Evolutionary conservation across 2,797 vertebrate species (phyloP).

Genomic region (Pseudomugil gertrudae): DNA sequence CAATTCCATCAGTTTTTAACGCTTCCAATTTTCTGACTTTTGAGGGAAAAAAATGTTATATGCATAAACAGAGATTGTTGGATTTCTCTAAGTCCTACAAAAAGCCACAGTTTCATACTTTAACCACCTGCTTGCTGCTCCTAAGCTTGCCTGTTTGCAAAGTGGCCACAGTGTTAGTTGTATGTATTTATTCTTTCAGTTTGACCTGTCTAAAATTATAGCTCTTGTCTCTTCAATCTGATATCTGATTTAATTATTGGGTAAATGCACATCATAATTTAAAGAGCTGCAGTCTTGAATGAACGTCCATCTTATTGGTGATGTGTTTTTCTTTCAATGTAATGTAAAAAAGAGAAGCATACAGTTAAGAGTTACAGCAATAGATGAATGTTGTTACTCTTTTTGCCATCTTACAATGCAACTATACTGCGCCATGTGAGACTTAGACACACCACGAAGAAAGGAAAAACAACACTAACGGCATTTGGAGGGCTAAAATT

Average conservation of each 20-base stretch:
- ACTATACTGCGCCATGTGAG: conserved; percentile 13
- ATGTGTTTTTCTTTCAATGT: conserved; percentile 6
- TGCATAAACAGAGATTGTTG: conserved; percentile 28
- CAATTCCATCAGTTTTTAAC: neutral
- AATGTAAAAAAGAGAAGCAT: conserved; percentile 30
- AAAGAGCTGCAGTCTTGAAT: conserved; percentile 46
- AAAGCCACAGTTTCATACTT: conserved; percentile 47
- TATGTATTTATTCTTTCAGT: conserved; percentile 46
- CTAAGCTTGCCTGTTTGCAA: conserved; percentile 39
- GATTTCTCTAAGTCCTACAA: conserved; percentile 14
- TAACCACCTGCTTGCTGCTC: conserved; percentile 41
- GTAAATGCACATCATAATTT: conserved; percentile 48
- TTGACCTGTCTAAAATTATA: conserved; percentile 34
- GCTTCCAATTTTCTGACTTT: conserved; percentile 8
- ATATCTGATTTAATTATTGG: conserved; percentile 58
- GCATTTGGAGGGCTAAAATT: conserved; percentile 37
- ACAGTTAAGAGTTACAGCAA: neutral
- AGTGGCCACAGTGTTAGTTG: conserved; percentile 51
- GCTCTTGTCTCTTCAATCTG: conserved; percentile 49
- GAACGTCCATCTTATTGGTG: conserved; percentile 40
- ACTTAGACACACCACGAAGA: neutral
- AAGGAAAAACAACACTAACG: conserved; percentile 11
- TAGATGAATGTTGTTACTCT: neutral
- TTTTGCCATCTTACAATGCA: conserved; percentile 10
- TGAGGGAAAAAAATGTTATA: conserved; percentile 3